Conservation (phyloP, 2,113 vertebrate species). For the Capreolus pygargus region DNA sequence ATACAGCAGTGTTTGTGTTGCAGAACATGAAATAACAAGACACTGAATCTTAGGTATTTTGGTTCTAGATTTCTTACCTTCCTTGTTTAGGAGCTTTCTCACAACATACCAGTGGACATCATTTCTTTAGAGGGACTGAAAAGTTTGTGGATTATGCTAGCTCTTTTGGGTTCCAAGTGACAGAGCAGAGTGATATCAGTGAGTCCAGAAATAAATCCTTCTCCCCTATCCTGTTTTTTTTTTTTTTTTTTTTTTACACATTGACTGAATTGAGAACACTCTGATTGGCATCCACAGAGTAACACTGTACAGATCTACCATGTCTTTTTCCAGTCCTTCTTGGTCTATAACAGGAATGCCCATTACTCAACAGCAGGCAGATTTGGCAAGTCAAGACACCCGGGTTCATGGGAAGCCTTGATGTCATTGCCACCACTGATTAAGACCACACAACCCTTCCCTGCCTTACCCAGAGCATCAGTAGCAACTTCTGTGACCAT, state of each 20-base stretch:
- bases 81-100: background rate
- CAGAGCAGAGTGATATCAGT: background rate
- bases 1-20: background rate
- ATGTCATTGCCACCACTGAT: background rate
- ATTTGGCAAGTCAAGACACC: background rate
- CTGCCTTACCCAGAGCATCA: background rate
- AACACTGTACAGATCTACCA: background rate
- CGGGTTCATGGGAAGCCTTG: background rate
- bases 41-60: background rate
- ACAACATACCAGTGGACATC: background rate
- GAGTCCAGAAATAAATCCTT: background rate
- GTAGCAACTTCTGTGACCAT: background rate
- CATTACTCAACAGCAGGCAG: background rate
- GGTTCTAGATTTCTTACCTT: background rate
- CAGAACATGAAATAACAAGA: background rate
- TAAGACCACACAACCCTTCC: background rate
- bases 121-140: background rate
- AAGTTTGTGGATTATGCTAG: background rate
- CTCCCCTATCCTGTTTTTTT: background rate
- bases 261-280: background rate
- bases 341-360: background rate
- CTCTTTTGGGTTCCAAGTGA: background rate
- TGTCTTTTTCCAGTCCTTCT: background rate
- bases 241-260: background rate
- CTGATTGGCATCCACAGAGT: background rate